phyloP scores from a whole-genome alignment of 1,140 invertebrate genomes.

The Hyles euphorbiae region DNA sequence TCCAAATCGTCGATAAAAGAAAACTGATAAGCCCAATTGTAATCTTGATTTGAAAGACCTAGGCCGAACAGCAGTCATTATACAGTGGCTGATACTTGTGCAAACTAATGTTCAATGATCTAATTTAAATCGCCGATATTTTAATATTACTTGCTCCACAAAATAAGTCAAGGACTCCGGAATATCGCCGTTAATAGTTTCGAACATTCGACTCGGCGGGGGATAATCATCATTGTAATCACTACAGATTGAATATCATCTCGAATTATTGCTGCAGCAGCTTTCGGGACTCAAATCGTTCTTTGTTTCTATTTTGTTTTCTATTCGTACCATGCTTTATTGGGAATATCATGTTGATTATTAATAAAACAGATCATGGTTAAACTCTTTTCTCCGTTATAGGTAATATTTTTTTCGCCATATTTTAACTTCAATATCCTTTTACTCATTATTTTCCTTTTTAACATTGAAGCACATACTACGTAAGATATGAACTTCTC shows the following conservation, averaged over 20 bases:
- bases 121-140: conserved; percentile 32
- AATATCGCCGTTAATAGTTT: conserved; percentile 40
- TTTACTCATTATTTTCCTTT: no score
- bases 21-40: no score
- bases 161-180: conserved; percentile 40
- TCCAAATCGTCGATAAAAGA: conserved; percentile 43
- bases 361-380: conserved; percentile 24
- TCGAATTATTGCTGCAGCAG: conserved; percentile 44
- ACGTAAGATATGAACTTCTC: no score
- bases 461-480: no score
- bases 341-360: conserved; percentile 22
- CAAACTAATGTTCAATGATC: conserved; percentile 45
- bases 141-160: conserved; percentile 40
- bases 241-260: conserved; percentile 41
- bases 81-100: conserved; percentile 43
- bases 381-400: conserved; percentile 24
- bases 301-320: conserved; percentile 23
- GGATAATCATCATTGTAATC: conserved; percentile 39
- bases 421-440: conserved; percentile 29
- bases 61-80: no score
- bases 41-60: no score
- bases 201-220: conserved; percentile 39
- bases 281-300: conserved; percentile 34
- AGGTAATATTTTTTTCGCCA: conserved; percentile 25
- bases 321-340: conserved; percentile 24